Conservation (phyloP, 2,113 vertebrate species). For the Percopsis transmontana region DNA sequence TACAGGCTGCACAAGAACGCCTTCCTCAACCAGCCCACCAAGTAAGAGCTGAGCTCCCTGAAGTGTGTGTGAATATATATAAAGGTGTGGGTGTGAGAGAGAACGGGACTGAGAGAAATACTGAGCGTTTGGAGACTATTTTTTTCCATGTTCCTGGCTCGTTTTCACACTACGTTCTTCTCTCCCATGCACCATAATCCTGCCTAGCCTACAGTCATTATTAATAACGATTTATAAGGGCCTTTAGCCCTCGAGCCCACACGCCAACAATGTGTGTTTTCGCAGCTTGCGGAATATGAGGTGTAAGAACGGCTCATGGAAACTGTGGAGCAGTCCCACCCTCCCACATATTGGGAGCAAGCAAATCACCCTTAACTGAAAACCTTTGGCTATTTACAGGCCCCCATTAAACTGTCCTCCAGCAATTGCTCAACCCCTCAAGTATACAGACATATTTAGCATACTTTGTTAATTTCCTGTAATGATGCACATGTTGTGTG, state of each 20-base stretch:
- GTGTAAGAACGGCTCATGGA: slow-evolving; percentile 23
- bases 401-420: slow-evolving; percentile 37
- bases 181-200: slow-evolving; percentile 39
- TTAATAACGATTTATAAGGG: slow-evolving; percentile 51
- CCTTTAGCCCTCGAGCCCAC: slow-evolving; percentile 19
- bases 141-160: slow-evolving; percentile 22
- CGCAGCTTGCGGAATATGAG: slow-evolving; percentile 47
- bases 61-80: slow-evolving; percentile 15
- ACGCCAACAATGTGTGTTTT: slow-evolving; percentile 34
- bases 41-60: slow-evolving; percentile 75
- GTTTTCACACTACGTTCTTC: neutral
- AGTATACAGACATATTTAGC: slow-evolving; percentile 23
- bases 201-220: slow-evolving; percentile 46
- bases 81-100: neutral
- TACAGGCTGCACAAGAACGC: slow-evolving; percentile 94
- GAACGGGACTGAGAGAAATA: neutral
- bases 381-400: slow-evolving; percentile 31
- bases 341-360: slow-evolving; percentile 24
- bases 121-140: neutral
- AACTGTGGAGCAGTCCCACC: slow-evolving; percentile 10
- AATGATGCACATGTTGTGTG: slow-evolving; percentile 50
- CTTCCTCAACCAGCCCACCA: slow-evolving; percentile 88
- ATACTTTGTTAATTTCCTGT: slow-evolving; percentile 52
- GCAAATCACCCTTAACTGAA: slow-evolving; percentile 31
- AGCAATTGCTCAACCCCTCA: slow-evolving; percentile 17